phyloP scores from a whole-genome alignment of 2,113 vertebrate species.

The Narcine bancroftii region DNA sequence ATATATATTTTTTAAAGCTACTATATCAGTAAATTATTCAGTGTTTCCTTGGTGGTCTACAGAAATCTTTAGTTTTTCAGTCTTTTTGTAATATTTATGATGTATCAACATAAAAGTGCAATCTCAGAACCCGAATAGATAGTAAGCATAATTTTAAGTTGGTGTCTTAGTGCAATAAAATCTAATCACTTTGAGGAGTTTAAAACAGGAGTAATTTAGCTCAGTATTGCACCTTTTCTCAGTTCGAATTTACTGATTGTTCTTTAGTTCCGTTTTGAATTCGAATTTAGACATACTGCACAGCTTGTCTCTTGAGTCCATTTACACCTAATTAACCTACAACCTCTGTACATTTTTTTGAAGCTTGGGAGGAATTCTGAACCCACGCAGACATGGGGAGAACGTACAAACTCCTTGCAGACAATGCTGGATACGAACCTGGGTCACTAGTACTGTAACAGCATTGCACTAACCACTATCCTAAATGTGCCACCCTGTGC shows the following conservation, averaged over 20 bases:
- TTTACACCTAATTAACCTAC: too few relatives aligned
- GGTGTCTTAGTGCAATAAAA: background rate
- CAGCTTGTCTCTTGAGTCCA: too few relatives aligned
- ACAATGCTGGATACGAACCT: too few relatives aligned
- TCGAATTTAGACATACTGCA: too few relatives aligned
- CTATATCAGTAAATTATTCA: background rate
- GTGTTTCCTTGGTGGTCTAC: background rate
- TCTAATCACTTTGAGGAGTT: background rate
- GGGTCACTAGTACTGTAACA: too few relatives aligned
- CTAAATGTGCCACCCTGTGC: too few relatives aligned
- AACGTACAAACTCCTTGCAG: too few relatives aligned
- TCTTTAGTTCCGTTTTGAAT: constrained; percentile 7
- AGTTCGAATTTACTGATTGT: background rate
- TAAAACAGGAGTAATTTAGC: background rate
- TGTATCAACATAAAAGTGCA: background rate
- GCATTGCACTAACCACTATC: too few relatives aligned
- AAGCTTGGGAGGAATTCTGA: too few relatives aligned
- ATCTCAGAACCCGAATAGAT: background rate
- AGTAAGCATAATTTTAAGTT: background rate
- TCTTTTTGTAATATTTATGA: background rate
- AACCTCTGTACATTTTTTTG: too few relatives aligned
- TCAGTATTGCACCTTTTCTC: background rate
- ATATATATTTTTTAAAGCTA: background rate
- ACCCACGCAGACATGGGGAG: too few relatives aligned
- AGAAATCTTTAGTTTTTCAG: background rate